Evolutionary conservation across 64 coral and sea anemone species (phyloP).

Genomic region (Stylophora pistillata): DNA sequence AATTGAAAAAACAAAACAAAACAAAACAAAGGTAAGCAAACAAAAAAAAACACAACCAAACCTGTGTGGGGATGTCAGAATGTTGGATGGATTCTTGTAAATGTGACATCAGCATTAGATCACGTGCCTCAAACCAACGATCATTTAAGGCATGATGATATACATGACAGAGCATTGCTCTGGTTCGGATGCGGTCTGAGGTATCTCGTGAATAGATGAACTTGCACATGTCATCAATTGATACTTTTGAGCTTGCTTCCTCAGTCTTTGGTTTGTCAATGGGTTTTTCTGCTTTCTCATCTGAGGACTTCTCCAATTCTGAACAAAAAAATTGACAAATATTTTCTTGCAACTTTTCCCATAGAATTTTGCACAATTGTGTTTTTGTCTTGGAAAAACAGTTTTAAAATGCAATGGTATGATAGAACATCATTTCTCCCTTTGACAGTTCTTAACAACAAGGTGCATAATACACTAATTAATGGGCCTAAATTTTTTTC

Average conservation of each 20-base stretch:
- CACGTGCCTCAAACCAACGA: conserved; percentile 95
- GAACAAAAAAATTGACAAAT: background rate
- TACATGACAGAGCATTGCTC: conserved; percentile 97
- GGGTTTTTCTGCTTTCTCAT: conserved; percentile 21
- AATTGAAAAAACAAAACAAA: background rate
- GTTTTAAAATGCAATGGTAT: too few relatives aligned
- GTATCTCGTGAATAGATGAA: conserved; percentile 97
- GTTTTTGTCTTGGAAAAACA: too few relatives aligned
- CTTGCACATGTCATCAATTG: conserved; percentile 80
- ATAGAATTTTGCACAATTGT: too few relatives aligned
- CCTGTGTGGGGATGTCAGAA: conserved; percentile 98
- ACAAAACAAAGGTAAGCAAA: too few relatives aligned
- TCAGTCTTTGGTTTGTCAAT: conserved; percentile 39
- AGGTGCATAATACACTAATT: too few relatives aligned
- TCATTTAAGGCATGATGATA: conserved; percentile 94
- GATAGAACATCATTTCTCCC: too few relatives aligned
- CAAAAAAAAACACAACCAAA: background rate
- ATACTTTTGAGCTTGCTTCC: conserved; percentile 17
- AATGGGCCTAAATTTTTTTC: too few relatives aligned
- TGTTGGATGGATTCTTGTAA: conserved; percentile 92
- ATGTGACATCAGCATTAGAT: conserved; percentile 98
- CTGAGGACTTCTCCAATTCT: conserved; percentile 7
- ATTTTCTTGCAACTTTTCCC: too few relatives aligned
- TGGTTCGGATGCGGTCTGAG: conserved; percentile 91
- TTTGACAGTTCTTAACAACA: too few relatives aligned